Evolutionary conservation across 1,140 invertebrate genomes (phyloP).

Genomic region (Drosophila neocordata): DNA sequence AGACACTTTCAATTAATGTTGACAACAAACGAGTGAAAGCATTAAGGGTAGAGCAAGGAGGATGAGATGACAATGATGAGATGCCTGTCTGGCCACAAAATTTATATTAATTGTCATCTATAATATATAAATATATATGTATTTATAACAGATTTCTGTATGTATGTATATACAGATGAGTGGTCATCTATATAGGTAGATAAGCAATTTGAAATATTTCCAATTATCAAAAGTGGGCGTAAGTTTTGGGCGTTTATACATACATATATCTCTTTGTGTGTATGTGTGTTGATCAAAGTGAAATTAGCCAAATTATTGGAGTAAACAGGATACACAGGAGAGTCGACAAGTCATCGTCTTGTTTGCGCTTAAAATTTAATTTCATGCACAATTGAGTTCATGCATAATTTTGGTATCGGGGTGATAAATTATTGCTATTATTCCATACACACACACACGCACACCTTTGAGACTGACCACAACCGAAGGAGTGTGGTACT

Average conservation of each 20-base stretch:
- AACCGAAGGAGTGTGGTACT: conserved; percentile 23
- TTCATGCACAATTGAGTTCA: conserved; percentile 80
- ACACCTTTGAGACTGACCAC: conserved; percentile 19
- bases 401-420: conserved; percentile 70
- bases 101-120: conserved; percentile 34
- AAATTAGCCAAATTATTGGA: conserved; percentile 79
- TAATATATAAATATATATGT: not conserved
- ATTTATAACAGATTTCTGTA: not conserved
- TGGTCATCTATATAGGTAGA: conserved; percentile 35
- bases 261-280: too few species aligned
- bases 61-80: conserved; percentile 17
- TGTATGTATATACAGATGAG: not conserved
- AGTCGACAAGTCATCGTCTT: conserved; percentile 68
- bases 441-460: conserved; percentile 51
- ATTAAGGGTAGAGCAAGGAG: not conserved
- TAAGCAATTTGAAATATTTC: conserved; percentile 60
- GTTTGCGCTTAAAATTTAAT: conserved; percentile 81
- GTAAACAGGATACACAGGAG: conserved; percentile 58
- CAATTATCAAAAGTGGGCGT: conserved; percentile 53
- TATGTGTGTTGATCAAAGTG: conserved; percentile 34
- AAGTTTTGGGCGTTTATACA: not conserved
- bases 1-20: conserved; percentile 35
- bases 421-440: conserved; percentile 80
- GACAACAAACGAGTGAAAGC: conserved; percentile 16
- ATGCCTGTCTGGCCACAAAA: conserved; percentile 11